Conservation (phyloP, 2,113 vertebrate species). For the Spea bombifrons region DNA sequence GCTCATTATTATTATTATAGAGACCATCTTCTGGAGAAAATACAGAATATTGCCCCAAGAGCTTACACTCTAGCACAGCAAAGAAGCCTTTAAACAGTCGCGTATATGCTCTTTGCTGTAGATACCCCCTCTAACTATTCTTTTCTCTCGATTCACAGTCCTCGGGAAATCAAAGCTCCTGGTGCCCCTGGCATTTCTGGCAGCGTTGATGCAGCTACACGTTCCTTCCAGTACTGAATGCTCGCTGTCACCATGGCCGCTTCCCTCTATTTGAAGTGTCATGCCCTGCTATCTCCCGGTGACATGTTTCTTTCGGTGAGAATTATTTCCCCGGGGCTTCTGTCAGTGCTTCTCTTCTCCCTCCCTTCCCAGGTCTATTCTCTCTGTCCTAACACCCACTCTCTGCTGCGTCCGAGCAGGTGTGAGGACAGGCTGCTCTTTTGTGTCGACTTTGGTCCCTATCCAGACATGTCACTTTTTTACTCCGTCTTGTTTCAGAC, state of each 20-base stretch:
- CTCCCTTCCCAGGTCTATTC: slow-evolving; percentile 4
- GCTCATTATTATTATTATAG: no score
- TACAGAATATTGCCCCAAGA: no score
- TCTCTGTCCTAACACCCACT: slow-evolving; percentile 36
- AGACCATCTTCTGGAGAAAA: no score
- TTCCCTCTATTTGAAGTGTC: slow-evolving; percentile 62
- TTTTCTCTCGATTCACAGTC: background rate
- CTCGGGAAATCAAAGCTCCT: slow-evolving; percentile 47
- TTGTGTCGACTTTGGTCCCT: slow-evolving; percentile 61
- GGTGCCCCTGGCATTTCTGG: slow-evolving; percentile 49
- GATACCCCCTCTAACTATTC: background rate
- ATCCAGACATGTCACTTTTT: slow-evolving; percentile 58
- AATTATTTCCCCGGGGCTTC: slow-evolving; percentile 50
- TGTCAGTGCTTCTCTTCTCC: slow-evolving; percentile 49
- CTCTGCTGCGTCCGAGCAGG: slow-evolving; percentile 57
- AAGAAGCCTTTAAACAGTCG: no score
- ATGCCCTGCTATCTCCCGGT: slow-evolving; percentile 54
- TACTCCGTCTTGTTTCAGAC: slow-evolving; percentile 30
- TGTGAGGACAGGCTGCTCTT: slow-evolving; percentile 69
- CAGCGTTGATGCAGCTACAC: slow-evolving; percentile 47
- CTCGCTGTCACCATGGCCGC: slow-evolving; percentile 51
- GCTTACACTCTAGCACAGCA: no score
- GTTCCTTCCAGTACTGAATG: slow-evolving; percentile 47
- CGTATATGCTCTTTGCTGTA: no score
- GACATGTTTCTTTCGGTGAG: slow-evolving; percentile 61